A percentile compares a stretch with the other conserved stretches of the same genome.
These are phyloP conservation scores for Gallirallus australis DNA, from an alignment of 2,797 vertebrate species.

Conservation along the genomic window DNA sequence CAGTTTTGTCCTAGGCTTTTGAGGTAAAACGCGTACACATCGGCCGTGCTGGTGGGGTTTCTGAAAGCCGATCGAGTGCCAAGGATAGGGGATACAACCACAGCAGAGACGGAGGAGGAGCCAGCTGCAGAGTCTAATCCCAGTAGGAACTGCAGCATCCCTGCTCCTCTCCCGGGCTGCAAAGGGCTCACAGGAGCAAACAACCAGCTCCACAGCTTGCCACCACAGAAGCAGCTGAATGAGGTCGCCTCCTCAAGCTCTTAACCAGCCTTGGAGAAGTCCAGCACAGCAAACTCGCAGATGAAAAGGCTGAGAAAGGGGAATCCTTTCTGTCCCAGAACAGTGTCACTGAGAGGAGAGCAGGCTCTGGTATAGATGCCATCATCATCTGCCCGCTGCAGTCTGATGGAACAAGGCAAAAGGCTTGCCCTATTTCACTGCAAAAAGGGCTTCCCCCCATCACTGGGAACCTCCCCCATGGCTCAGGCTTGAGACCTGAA, in stretches of 20 bases:
- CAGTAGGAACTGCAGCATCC: conserved; percentile 62
- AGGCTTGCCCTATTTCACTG: conserved; percentile 36
- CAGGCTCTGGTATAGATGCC: conserved; percentile 9
- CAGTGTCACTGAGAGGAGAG: neutral
- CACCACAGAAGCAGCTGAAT: neutral
- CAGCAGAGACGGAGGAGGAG: conserved; percentile 63
- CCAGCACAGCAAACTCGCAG: neutral
- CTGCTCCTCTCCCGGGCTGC: conserved; percentile 37
- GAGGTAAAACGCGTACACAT: neutral
- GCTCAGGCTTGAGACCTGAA: neutral
- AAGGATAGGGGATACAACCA: neutral
- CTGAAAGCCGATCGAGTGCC: conserved; percentile 19
- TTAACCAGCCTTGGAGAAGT: neutral
- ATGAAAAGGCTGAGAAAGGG: neutral
- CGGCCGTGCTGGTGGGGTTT: neutral
- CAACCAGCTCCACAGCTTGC: neutral
- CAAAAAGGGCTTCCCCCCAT: neutral
- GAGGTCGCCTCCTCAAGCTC: neutral
- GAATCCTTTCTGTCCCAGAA: conserved; percentile 38
- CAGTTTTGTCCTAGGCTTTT: neutral
- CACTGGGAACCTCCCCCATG: neutral
- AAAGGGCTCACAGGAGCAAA: conserved; percentile 33
- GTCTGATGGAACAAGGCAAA: neutral
- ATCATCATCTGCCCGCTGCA: neutral
- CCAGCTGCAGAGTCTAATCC: conserved; percentile 58